Conservation (phyloP, 2,888 invertebrate genomes). For the Chirona hameri region DNA sequence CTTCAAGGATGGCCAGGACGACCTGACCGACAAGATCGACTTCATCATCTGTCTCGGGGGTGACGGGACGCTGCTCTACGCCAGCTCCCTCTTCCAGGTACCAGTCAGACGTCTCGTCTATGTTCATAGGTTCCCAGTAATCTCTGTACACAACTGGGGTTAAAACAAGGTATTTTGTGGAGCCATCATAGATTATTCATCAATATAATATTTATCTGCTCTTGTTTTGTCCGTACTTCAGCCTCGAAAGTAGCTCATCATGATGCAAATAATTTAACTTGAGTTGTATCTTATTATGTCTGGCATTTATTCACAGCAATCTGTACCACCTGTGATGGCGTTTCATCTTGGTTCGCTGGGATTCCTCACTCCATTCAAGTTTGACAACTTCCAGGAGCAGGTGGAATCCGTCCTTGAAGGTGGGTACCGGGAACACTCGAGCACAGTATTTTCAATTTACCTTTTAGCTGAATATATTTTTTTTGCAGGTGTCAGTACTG, state of each 20-base stretch:
- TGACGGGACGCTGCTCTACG: conserved; percentile 91
- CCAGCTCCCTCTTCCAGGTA: conserved; percentile 82
- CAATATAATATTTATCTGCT: too few relatives aligned
- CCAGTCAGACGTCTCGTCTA: too few relatives aligned
- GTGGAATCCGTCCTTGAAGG: conserved; percentile 92
- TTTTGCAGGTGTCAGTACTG: too few relatives aligned
- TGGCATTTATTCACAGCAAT: conserved; percentile 62
- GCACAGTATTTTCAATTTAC: too few relatives aligned
- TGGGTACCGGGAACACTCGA: not conserved
- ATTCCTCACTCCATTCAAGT: conserved; percentile 92
- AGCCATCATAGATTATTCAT: too few relatives aligned
- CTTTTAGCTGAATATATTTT: too few relatives aligned
- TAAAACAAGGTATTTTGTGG: too few relatives aligned
- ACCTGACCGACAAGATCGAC: conserved; percentile 93
- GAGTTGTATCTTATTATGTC: conserved; percentile 30
- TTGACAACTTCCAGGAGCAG: conserved; percentile 89
- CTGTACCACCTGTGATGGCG: conserved; percentile 96
- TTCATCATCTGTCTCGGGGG: conserved; percentile 95
- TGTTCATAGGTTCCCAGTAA: too few relatives aligned
- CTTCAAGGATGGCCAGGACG: conserved; percentile 80
- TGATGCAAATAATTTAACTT: too few relatives aligned
- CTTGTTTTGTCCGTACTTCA: too few relatives aligned
- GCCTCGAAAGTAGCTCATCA: too few relatives aligned
- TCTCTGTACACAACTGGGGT: too few relatives aligned
- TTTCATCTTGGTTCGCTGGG: conserved; percentile 95